phyloP scores from a whole-genome alignment of 2,888 invertebrate species.

The Pomacea canaliculata region DNA sequence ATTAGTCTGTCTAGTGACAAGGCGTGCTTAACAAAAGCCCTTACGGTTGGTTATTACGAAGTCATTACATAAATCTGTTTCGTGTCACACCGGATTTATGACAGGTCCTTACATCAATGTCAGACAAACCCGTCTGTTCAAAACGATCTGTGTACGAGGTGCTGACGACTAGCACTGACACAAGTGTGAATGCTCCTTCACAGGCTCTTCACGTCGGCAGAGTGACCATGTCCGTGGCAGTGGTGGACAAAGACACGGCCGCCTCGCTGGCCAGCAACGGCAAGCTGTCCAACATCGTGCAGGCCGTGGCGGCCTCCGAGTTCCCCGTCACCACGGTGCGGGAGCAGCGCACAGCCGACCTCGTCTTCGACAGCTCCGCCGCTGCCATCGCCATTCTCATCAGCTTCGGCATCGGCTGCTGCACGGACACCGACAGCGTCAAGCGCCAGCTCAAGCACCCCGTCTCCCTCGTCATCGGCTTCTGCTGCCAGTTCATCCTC shows the following conservation, averaged over 20 bases:
- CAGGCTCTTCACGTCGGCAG: constrained; percentile 59
- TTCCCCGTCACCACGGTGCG: constrained; percentile 49
- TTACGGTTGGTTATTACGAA: too few species aligned
- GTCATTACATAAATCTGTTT: too few species aligned
- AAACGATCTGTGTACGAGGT: too few species aligned
- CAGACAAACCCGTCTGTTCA: too few species aligned
- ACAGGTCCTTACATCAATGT: too few species aligned
- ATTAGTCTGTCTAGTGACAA: too few species aligned
- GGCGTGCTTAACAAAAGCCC: too few species aligned
- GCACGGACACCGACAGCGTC: constrained; percentile 61
- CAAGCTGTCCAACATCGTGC: constrained; percentile 39
- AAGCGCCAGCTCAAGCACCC: constrained; percentile 62
- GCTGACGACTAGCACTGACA: too few species aligned
- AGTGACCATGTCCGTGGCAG: constrained; percentile 56
- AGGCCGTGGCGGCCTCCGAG: constrained; percentile 48
- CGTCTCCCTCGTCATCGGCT: constrained; percentile 61
- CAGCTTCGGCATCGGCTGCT: constrained; percentile 66
- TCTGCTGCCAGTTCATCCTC: constrained; percentile 65
- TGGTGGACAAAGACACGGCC: constrained; percentile 42
- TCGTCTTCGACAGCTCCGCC: constrained; percentile 63
- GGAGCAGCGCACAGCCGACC: constrained; percentile 58
- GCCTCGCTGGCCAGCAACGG: constrained; percentile 42
- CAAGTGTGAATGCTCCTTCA: not conserved
- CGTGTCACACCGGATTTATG: too few species aligned
- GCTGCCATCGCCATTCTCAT: constrained; percentile 64